phyloP scores from a whole-genome alignment of 2,888 invertebrate species.

The Listrodromus nycthemerus region DNA sequence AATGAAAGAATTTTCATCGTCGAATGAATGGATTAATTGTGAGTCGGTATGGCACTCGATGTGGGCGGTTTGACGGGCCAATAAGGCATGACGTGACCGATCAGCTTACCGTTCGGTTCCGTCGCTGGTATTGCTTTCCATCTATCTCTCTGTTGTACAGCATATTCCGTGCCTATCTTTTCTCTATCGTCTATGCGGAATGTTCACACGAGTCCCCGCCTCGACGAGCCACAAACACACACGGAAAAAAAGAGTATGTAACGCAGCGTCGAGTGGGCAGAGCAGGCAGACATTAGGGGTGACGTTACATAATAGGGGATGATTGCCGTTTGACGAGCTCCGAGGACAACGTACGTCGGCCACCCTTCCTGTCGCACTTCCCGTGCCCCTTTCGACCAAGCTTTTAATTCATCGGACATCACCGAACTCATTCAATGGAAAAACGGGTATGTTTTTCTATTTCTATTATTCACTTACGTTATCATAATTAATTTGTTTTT shows the following conservation, averaged over 20 bases:
- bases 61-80: slow-evolving; percentile 82
- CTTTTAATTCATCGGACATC: slow-evolving; percentile 76
- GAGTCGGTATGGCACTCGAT: slow-evolving; percentile 66
- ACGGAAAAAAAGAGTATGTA: not conserved
- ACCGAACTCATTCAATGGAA: slow-evolving; percentile 26
- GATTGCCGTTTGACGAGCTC: slow-evolving; percentile 81
- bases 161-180: slow-evolving; percentile 73
- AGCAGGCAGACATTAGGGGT: slow-evolving; percentile 70
- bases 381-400: slow-evolving; percentile 71
- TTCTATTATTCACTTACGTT: not conserved
- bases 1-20: slow-evolving; percentile 54
- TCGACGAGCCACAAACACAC: slow-evolving; percentile 46
- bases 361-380: slow-evolving; percentile 43
- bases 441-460: slow-evolving; percentile 6
- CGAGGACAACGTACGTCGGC: slow-evolving; percentile 3
- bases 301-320: slow-evolving; percentile 81
- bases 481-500: slow-evolving; percentile 1
- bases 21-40: slow-evolving; percentile 75
- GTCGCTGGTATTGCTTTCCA: slow-evolving; percentile 40
- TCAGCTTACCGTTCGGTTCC: slow-evolving; percentile 78
- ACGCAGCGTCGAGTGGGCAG: slow-evolving; percentile 37
- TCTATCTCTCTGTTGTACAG: slow-evolving; percentile 62
- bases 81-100: slow-evolving; percentile 82
- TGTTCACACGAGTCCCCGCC: slow-evolving; percentile 79
- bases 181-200: slow-evolving; percentile 68